Percentiles rank a stretch among this genome's conserved stretches.
Conservation (phyloP, 1,140 invertebrate species). For the Drosophila athabasca region DNA sequence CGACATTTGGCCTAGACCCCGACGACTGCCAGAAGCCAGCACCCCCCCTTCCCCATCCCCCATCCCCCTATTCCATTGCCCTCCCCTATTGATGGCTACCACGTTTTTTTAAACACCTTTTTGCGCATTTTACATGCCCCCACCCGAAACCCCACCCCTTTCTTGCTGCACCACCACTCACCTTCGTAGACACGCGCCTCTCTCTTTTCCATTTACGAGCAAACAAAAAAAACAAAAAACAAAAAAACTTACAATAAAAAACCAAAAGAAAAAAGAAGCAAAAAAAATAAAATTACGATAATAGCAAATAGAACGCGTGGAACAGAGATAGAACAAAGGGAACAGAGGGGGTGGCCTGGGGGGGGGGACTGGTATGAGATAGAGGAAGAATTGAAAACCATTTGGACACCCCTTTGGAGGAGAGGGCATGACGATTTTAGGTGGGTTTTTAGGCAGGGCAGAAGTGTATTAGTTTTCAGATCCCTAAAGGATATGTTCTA, state of each 20-base stretch:
- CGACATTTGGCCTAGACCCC: constrained; percentile 54
- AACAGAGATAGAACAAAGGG: constrained; percentile 3
- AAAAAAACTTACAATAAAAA: constrained; percentile 62
- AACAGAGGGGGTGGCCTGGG: background rate
- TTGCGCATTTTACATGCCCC: background rate
- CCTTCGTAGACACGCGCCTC: constrained; percentile 49
- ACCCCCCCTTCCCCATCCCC: background rate
- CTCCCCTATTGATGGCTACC: too few relatives aligned
- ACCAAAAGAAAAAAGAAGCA: constrained; percentile 6
- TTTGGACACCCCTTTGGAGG: constrained; percentile 8
- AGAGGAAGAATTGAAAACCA: constrained; percentile 28
- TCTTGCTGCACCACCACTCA: constrained; percentile 30
- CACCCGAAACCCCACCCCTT: background rate
- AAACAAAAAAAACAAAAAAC: constrained; percentile 55
- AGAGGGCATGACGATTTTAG: too few relatives aligned
- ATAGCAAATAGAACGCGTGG: constrained; percentile 53
- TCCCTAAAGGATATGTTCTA: too few relatives aligned
- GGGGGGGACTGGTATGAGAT: background rate
- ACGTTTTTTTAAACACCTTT: too few relatives aligned
- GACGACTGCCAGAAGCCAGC: background rate
- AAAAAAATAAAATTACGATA: constrained; percentile 60
- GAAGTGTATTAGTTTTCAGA: too few relatives aligned
- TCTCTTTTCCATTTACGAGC: constrained; percentile 55
- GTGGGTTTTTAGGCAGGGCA: too few relatives aligned
- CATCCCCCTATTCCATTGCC: background rate